phyloP scores from a whole-genome alignment of 2,113 vertebrate genomes.

The Seriola rivoliana region DNA sequence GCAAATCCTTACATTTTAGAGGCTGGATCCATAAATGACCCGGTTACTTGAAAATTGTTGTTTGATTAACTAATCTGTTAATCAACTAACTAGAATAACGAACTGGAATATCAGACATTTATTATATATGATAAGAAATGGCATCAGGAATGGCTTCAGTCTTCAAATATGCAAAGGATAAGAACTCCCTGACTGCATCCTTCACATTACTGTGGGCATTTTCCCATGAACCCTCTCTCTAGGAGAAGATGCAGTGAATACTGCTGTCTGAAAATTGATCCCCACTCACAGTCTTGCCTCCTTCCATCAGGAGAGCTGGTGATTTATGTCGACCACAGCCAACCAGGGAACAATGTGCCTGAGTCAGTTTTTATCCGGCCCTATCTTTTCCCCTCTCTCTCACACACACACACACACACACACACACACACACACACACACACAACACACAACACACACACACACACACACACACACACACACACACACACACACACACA shows the following conservation, averaged over 20 bases:
- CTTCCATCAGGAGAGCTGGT: slow-evolving; percentile 47
- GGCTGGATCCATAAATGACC: too few relatives aligned
- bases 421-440: slow-evolving; percentile 26
- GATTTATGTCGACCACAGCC: slow-evolving; percentile 69
- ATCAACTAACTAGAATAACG: too few relatives aligned
- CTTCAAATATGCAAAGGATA: neutral
- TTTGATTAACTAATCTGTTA: too few relatives aligned
- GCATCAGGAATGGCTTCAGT: neutral
- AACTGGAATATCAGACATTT: neutral
- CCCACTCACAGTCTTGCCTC: slow-evolving; percentile 14
- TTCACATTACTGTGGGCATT: slow-evolving; percentile 10
- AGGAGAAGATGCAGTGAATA: slow-evolving; percentile 40
- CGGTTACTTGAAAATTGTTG: too few relatives aligned
- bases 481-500: slow-evolving; percentile 40
- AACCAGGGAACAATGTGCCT: slow-evolving; percentile 63
- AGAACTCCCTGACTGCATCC: slow-evolving; percentile 3
- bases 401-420: slow-evolving; percentile 23
- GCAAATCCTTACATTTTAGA: too few relatives aligned
- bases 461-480: slow-evolving; percentile 10
- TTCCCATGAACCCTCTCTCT: slow-evolving; percentile 43
- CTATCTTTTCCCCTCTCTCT: neutral
- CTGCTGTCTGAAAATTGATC: slow-evolving; percentile 69
- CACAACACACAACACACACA: slow-evolving; percentile 14
- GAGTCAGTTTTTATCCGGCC: slow-evolving; percentile 55
- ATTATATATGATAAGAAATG: neutral